These are phyloP conservation scores for Argyrosomus regius DNA, from an alignment of 2,797 vertebrate species.

Conservation along the genomic window DNA sequence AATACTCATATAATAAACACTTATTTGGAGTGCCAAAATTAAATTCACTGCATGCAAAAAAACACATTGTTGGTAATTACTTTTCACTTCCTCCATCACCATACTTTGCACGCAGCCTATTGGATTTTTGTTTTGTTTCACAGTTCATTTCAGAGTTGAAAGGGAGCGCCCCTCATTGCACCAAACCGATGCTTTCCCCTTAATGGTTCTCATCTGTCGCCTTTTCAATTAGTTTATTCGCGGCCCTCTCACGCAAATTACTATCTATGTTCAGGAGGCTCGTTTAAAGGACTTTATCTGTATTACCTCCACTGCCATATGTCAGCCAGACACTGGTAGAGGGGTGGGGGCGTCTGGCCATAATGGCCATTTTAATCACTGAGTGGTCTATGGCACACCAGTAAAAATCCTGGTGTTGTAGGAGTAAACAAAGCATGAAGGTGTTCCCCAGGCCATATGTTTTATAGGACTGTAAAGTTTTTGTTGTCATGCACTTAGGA, in stretches of 20 bases:
- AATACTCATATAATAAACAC: background rate
- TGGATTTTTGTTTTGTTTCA: background rate
- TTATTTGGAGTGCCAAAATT: background rate
- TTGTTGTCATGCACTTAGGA: conserved; percentile 34
- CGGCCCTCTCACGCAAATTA: conserved; percentile 61
- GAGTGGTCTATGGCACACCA: conserved; percentile 46
- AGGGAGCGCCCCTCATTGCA: background rate
- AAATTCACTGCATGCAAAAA: conserved; percentile 11
- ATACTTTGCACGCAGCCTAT: conserved; percentile 7
- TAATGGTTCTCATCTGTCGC: conserved; percentile 43
- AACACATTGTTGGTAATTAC: background rate
- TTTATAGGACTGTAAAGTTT: conserved; percentile 56
- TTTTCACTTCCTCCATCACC: background rate
- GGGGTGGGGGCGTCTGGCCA: conserved; percentile 56
- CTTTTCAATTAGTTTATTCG: conserved; percentile 66
- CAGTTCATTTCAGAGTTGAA: conserved; percentile 22
- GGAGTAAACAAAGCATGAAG: conserved; percentile 66
- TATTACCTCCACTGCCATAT: conserved; percentile 75
- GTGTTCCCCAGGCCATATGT: conserved; percentile 45
- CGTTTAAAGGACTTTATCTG: conserved; percentile 73
- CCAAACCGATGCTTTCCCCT: conserved; percentile 2
- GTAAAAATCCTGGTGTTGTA: conserved; percentile 47
- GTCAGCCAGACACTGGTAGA: conserved; percentile 69
- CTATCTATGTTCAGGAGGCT: conserved; percentile 56
- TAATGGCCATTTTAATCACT: conserved; percentile 71